Conservation (phyloP, 2,113 vertebrate genomes). For the Hyaena hyaena region DNA sequence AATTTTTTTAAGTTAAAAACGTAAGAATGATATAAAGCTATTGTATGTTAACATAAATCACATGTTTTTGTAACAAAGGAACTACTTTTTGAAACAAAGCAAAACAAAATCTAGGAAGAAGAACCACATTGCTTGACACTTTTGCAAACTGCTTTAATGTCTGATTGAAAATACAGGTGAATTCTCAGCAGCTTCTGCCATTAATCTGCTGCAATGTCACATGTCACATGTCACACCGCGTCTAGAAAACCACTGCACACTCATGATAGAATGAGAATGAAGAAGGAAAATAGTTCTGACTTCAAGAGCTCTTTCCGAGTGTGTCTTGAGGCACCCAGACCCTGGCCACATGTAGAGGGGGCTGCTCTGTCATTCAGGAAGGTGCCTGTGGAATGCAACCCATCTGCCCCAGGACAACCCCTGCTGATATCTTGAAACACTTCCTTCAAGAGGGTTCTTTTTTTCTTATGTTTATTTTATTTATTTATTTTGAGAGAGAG, state of each 20-base stretch:
- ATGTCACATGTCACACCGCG: background rate
- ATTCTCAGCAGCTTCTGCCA: background rate
- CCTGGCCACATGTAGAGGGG: too few species aligned
- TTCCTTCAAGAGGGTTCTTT: background rate
- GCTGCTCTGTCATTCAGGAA: background rate
- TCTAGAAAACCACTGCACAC: background rate
- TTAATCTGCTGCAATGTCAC: background rate
- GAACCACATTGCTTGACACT: background rate
- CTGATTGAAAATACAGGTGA: background rate
- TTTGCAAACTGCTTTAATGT: background rate
- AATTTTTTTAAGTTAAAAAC: background rate
- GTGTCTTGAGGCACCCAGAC: background rate
- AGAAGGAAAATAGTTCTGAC: background rate
- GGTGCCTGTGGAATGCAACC: background rate
- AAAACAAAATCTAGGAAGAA: background rate
- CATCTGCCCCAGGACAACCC: background rate
- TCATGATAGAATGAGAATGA: background rate
- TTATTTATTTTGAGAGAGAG: too few species aligned
- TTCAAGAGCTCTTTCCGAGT: background rate
- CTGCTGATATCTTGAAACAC: fast-evolving
- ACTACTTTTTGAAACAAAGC: background rate
- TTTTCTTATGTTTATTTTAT: too few species aligned
- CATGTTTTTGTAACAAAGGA: background rate
- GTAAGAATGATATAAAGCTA: background rate
- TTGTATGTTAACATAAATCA: background rate